Evolutionary conservation across 2,797 vertebrate species (phyloP), one percentile per base, ranked within the genome.

Genomic region (Gymnopithys bicolor): DNA sequence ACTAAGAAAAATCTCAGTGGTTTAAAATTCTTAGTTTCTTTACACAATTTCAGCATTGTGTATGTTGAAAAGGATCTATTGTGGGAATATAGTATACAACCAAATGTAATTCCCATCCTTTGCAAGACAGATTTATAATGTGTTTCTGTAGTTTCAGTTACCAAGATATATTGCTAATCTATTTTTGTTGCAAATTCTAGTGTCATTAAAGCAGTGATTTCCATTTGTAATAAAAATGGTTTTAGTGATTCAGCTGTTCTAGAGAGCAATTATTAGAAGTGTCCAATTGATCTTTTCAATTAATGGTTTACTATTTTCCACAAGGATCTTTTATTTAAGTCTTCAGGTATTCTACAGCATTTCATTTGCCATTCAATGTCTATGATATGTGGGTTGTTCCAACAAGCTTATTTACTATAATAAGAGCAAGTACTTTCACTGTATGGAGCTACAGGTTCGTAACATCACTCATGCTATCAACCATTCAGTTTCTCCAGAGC

Each of bases 141-240:
- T n/a, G 7, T 53, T 92, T 89, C 56, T 90, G 39, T 71, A 85
- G n/a, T 92, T 95, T 93, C 95, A 96, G 91, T 95, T 89, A 70
- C 74, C 60, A 35, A 75, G 62, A 91, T 81, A 58, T 60, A 92
- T 58, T 84, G 35, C 39, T 92, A 43, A 73, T 83, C 92, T 94
- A 52, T 91, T 89, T 95, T 89, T 74, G 70, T 90, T 46, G 24
- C 41, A 93, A 95, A 84, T 89, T 76, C 48, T 21, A 22, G 32
- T 92, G 71, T 76, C 43, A 70, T 95, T 90, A 94, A 55, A 92
- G 25, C 32, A 62, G 58, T 83, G 45, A 88, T 94, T 95, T 90
- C 89, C 41, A 75, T 86, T 73, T 91, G 41, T 73, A 94, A 87
- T 55, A 83, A 86, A 92, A 95, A 70, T 39, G 15, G 87, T 93